These are phyloP conservation scores for Vireo griseus DNA, from an alignment of 2,797 vertebrate species.

Conservation along the genomic window DNA sequence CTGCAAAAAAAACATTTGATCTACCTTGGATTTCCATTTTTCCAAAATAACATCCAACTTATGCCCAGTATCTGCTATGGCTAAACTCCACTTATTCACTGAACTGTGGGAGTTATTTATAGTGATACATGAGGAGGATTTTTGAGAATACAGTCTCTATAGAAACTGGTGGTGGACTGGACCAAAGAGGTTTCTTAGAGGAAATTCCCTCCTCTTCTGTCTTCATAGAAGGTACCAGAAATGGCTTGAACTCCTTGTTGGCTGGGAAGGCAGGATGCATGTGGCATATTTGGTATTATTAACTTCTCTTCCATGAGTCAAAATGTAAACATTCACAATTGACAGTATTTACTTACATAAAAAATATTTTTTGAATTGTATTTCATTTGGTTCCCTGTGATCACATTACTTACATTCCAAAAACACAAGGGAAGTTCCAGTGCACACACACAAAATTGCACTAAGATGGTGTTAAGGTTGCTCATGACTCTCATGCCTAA, in stretches of 20 bases:
- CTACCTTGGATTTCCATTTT: not conserved
- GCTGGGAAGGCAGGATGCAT: not conserved
- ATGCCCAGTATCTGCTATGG: not conserved
- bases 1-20: not conserved
- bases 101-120: conserved; percentile 31
- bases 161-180: conserved; percentile 50
- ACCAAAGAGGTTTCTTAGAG: conserved; percentile 24
- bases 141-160: conserved; percentile 53
- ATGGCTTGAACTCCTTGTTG: not conserved
- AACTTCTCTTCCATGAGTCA: not conserved
- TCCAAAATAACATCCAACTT: not conserved
- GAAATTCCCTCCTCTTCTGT: conserved; percentile 5
- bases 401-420: conserved; percentile 13
- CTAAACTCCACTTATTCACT: not conserved
- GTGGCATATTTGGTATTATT: not conserved
- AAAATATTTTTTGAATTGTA: not conserved
- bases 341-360: not conserved
- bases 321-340: not conserved
- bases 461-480: conserved; percentile 27
- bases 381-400: not conserved
- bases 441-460: not conserved
- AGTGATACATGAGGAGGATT: conserved; percentile 30
- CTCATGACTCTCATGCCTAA: conserved; percentile 19
- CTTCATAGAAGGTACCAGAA: not conserved
- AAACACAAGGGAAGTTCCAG: conserved; percentile 34